Evolutionary conservation across 2,888 invertebrate species (phyloP), one percentile per base, ranked within the genome.

Genomic region (Himalopsyche japonica): DNA sequence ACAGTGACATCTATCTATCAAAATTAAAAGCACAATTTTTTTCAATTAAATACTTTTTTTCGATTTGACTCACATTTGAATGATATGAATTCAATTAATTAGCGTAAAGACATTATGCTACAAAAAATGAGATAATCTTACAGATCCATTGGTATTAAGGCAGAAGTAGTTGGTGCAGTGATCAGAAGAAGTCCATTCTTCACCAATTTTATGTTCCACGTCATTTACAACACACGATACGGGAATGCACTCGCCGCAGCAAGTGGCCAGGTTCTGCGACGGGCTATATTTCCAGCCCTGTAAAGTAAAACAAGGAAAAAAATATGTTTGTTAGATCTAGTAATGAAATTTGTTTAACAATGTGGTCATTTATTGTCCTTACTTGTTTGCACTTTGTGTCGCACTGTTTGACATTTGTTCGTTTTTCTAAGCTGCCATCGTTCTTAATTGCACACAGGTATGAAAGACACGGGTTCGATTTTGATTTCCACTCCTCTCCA

Each of bases 171-270:
- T 93, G 7, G 93, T 93, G 88, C 95, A 95, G 88, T 91, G 91
- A 90, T 95, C 95, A 0, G 89, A 80, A 0, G 95, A 94, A 0
- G 89, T 90, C 95, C 95, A 95, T 76, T 90, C 90, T 77, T 93
- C 91, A 0, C 93, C 94, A 20, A 93, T 89, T 24, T 89, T 87
- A 80, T 91, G 92, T 37, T 93, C 87, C 27, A 88, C 87, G 0
- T 92, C 93, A 37, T 91, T 91, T 64, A 93, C 90, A 0, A 94
- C 91, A 88, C 95, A 95, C 0, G 93, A 93, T 3, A 93, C 91
- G 20, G 94, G 93, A 64, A 91, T 89, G 89, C 96, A 96, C 78
- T 91, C 90, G 1, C 96, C 96, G 88, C 96, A 96, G 88, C 95
- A 95, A 86, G 91, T 88, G 3, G 89, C 90, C 6, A 91, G 90